Evolutionary conservation across 2,113 vertebrate species (phyloP).

Genomic region (Albula goreensis): DNA sequence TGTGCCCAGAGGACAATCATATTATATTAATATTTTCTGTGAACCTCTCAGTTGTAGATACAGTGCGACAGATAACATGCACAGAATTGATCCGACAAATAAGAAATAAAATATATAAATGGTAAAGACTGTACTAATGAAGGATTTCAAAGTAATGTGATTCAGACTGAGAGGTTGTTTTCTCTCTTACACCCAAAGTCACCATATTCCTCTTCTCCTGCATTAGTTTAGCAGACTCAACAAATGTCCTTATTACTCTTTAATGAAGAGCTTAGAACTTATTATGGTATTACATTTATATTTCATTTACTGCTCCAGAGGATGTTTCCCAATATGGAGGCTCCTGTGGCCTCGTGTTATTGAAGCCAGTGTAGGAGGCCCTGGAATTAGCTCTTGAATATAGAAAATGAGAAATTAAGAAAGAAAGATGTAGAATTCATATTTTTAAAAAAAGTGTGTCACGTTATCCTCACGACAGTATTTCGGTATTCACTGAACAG

Average conservation of each 20-base stretch:
- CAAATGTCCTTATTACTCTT: constrained; percentile 2
- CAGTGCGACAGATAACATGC: too few relatives aligned
- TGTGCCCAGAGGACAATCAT: too few relatives aligned
- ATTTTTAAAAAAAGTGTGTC: too few relatives aligned
- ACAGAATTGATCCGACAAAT: too few relatives aligned
- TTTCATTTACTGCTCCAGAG: constrained; percentile 17
- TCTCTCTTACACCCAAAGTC: background rate
- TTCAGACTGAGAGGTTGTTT: background rate
- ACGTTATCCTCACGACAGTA: too few relatives aligned
- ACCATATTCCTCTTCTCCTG: background rate
- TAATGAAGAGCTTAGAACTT: constrained; percentile 20
- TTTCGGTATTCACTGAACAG: too few relatives aligned
- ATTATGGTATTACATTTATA: constrained; percentile 23
- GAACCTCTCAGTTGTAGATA: too few relatives aligned
- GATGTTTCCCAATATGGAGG: background rate
- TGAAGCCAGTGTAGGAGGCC: constrained; percentile 6
- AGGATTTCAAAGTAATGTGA: too few relatives aligned
- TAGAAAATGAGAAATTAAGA: background rate
- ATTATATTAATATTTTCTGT: too few relatives aligned
- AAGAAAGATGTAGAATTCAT: background rate
- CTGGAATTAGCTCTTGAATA: background rate
- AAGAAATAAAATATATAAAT: too few relatives aligned
- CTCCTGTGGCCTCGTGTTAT: background rate
- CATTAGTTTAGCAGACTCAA: background rate
- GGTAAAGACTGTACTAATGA: too few relatives aligned